These are phyloP conservation scores for Acrocephalus arundinaceus DNA, from an alignment of 2,113 vertebrate genomes.

Conservation along the genomic window DNA sequence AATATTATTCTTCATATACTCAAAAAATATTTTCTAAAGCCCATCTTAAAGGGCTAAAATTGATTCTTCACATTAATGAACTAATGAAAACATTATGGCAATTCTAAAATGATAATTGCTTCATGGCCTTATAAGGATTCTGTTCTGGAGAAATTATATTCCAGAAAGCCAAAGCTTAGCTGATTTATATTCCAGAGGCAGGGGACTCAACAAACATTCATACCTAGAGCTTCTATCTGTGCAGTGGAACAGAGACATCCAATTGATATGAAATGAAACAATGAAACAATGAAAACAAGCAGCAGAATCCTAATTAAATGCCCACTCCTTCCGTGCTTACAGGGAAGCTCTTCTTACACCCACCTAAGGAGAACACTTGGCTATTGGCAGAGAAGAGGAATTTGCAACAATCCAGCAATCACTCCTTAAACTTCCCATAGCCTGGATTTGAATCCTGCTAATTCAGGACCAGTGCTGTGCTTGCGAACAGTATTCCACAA, in stretches of 20 bases:
- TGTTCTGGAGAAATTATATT: not conserved
- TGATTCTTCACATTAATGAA: not conserved
- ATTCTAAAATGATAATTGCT: not conserved
- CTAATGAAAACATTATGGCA: not conserved
- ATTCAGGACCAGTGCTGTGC: not conserved
- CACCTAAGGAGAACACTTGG: not conserved
- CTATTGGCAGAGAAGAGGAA: not conserved
- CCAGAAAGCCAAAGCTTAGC: not conserved
- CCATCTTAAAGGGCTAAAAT: not conserved
- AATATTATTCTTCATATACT: not conserved
- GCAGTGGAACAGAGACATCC: not conserved
- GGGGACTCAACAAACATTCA: not conserved
- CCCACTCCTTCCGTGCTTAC: not conserved
- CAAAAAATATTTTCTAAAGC: not conserved
- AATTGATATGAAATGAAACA: not conserved
- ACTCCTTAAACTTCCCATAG: not conserved
- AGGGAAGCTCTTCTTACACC: not conserved
- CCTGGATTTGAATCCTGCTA: not conserved
- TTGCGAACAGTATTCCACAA: not conserved
- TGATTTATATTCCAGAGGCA: not conserved
- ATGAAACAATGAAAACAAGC: not conserved
- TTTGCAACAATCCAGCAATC: not conserved
- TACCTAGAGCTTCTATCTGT: not conserved
- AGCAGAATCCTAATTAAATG: not conserved
- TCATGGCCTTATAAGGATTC: not conserved